Base-by-base conservation (phyloP, 2,888 invertebrate species). In the Chironomus tentans region DNA sequence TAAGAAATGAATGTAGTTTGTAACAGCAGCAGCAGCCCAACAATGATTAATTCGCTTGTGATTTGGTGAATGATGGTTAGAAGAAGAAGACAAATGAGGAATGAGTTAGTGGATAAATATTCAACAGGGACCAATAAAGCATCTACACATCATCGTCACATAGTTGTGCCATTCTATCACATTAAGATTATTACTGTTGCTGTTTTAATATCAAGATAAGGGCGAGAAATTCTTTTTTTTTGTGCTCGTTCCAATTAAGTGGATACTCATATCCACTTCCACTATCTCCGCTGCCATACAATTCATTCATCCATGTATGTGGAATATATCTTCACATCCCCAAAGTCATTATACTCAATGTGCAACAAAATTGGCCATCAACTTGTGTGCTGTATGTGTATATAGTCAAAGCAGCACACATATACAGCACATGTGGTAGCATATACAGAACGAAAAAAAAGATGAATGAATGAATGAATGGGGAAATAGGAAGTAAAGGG, bases 31-130 rank as follows among this genome's bases (percentile, higher is more conserved):
- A 38, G 38, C 7, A 38, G 38, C 38, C 38, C 24, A 65, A 65
- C 65, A 65, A 65, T 65, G 65, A 65, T 65, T 65, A 65, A 65
- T 65, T 65, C 65, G 65, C 22, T 65, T 65, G 65, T 65, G 65
- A 65, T 65, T 65, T 65, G 65, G 38, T 38, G 10, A 38, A 38
- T 38, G 38, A 38, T 38, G 38, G 38, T 10, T 38, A 10, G 38
- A 38, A 38, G 10, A 38, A 38, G 10, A 38, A 38, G 7, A 38
- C 38, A 38, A 38, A 10, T 38, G 38, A 38, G 38, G 38, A 65
- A 65, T 56, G 56, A 56, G 56, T 18, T 38, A 38, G 38, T 56
- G 56, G n/a, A 56, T 56, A 22, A 65, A 65, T 65, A 22, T 65
- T 65, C 65, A 65, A 65, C 65, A 65, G 65, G 65, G 65, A 65